A percentile compares a stretch with the other conserved stretches of the same genome.
phyloP scores from a whole-genome alignment of 2,797 vertebrate species.

The Sebastes goodei region DNA sequence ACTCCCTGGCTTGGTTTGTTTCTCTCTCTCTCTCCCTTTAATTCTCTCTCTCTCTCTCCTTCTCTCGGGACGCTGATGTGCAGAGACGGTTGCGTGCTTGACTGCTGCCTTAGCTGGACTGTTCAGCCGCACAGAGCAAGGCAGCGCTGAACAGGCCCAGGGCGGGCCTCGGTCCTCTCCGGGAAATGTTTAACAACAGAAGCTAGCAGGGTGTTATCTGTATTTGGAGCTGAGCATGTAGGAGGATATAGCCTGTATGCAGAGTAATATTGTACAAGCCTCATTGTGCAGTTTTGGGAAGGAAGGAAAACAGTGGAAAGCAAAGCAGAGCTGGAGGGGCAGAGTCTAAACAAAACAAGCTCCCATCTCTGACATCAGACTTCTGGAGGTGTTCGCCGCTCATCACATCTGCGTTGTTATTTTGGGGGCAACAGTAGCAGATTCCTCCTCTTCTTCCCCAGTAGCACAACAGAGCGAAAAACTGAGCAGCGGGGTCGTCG shows the following conservation, averaged over 20 bases:
- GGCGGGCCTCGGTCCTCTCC: slow-evolving; percentile 21
- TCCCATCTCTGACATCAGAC: slow-evolving; percentile 7
- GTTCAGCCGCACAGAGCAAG: slow-evolving; percentile 31
- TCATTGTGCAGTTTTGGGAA: neutral
- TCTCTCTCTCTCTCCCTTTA: neutral
- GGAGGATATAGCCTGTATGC: neutral
- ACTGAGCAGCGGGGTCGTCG: neutral
- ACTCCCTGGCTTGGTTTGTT: slow-evolving; percentile 3
- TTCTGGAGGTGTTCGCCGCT: neutral
- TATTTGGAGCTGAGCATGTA: neutral
- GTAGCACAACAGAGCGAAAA: neutral
- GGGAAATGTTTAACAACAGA: slow-evolving; percentile 27
- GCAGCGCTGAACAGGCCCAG: slow-evolving; percentile 34
- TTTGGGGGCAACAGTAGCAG: neutral
- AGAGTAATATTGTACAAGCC: neutral
- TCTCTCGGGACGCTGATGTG: slow-evolving; percentile 59
- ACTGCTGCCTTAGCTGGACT: slow-evolving; percentile 56
- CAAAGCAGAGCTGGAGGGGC: neutral
- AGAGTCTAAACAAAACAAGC: slow-evolving; percentile 21
- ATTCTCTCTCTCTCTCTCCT: neutral
- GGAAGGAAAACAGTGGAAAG: neutral
- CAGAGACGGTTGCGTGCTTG: slow-evolving; percentile 71
- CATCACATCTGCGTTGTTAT: neutral
- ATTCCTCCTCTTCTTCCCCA: neutral
- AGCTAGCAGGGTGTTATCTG: neutral